Evolutionary conservation across 2,113 vertebrate genomes (phyloP).

Genomic region (Carassius gibelio): DNA sequence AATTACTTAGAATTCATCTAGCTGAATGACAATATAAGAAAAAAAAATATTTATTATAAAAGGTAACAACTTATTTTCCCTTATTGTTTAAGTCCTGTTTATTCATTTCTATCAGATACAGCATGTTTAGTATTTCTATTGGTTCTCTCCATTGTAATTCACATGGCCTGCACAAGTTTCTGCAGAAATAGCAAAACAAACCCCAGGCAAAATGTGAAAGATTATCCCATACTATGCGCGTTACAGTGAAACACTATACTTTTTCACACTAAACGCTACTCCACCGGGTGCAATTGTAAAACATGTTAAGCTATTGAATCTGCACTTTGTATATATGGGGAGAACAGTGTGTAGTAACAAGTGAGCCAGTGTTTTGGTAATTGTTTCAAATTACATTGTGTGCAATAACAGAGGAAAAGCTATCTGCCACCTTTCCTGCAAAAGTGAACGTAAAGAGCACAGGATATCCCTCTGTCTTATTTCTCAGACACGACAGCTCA

Average conservation of each 20-base stretch:
- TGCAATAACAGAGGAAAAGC: conserved; percentile 71
- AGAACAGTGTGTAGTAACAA: conserved; percentile 78
- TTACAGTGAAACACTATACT: conserved; percentile 76
- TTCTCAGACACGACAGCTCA: conserved; percentile 48
- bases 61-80: conserved; percentile 68
- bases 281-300: conserved; percentile 80
- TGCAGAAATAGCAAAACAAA: conserved; percentile 82
- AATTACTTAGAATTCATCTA: conserved; percentile 66
- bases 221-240: conserved; percentile 77
- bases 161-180: conserved; percentile 77
- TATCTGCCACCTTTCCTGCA: conserved; percentile 66
- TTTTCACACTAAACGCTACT: conserved; percentile 78
- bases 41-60: conserved; percentile 64
- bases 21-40: conserved; percentile 61
- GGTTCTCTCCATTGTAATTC: conserved; percentile 72
- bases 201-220: conserved; percentile 80
- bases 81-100: conserved; percentile 69
- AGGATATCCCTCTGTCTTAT: conserved; percentile 68
- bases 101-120: conserved; percentile 74
- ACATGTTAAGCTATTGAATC: conserved; percentile 79
- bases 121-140: conserved; percentile 68
- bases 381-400: conserved; percentile 78
- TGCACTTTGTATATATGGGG: conserved; percentile 75
- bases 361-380: conserved; percentile 78
- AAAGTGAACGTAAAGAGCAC: conserved; percentile 65